These are phyloP conservation scores for Euplagia quadripunctaria DNA, from an alignment of 2,888 invertebrate genomes.

Conservation along the genomic window DNA sequence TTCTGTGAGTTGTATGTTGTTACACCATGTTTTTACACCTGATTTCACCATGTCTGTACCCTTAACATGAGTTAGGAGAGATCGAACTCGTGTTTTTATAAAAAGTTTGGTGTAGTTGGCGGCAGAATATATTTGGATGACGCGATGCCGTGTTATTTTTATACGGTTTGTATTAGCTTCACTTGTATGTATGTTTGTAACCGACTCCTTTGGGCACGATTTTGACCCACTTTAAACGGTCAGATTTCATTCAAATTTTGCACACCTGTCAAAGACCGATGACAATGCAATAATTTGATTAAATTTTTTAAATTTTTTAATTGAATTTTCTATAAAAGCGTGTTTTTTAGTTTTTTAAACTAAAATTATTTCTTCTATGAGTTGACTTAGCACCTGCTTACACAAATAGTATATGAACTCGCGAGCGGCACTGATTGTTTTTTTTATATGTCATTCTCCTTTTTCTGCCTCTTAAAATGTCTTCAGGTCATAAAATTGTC, in stretches of 20 bases:
- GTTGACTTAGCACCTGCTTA: neutral
- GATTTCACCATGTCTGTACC: neutral
- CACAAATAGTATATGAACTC: neutral
- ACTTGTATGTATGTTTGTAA: no score
- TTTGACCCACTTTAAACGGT: no score
- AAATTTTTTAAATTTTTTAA: no score
- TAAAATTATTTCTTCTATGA: neutral
- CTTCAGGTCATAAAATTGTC: neutral
- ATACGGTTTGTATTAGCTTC: no score
- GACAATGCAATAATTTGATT: no score
- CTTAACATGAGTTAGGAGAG: neutral
- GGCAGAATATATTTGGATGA: neutral
- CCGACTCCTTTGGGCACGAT: no score
- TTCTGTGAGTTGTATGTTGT: slow-evolving; percentile 26
- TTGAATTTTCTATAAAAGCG: no score
- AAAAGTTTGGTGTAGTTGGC: neutral
- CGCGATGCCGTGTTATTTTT: neutral
- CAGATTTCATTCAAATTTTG: no score
- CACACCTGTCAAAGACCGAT: no score
- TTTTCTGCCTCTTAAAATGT: no score
- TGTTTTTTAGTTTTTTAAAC: no score
- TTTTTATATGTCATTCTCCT: neutral
- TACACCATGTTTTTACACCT: neutral
- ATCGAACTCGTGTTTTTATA: neutral
- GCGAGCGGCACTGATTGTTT: neutral